Conservation (phyloP, 2,888 invertebrate species). For the Limnephilus rhombicus region DNA sequence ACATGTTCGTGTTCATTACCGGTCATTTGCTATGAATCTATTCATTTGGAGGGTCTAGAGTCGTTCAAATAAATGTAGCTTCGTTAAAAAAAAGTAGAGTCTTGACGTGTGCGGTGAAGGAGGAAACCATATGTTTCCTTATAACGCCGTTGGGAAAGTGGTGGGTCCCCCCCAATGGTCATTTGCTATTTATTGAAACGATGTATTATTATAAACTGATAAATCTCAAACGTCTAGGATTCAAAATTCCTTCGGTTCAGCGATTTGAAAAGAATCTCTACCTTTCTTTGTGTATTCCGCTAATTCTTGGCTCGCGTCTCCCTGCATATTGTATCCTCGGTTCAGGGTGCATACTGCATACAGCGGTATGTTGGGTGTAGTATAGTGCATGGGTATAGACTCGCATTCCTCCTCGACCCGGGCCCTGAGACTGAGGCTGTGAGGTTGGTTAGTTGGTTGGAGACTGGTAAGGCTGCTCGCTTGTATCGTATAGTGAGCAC, state of each 20-base stretch:
- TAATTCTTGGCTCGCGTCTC: not conserved
- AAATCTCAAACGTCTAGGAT: not conserved
- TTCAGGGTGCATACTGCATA: constrained; percentile 2
- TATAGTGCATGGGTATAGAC: not conserved
- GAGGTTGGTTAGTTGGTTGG: not conserved
- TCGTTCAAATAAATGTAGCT: too few relatives aligned
- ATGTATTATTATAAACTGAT: not conserved
- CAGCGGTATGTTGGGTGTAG: not conserved
- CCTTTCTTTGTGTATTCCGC: constrained; percentile 3
- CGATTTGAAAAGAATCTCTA: not conserved
- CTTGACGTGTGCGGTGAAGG: too few relatives aligned
- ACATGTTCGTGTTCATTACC: not conserved
- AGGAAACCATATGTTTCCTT: too few relatives aligned
- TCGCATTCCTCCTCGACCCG: constrained; percentile 45
- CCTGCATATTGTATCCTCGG: not conserved
- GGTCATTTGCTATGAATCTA: not conserved
- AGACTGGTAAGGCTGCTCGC: constrained; percentile 29
- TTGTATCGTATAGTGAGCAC: constrained; percentile 7
- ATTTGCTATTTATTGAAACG: not conserved
- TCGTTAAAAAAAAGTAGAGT: too few relatives aligned
- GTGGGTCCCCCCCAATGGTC: too few relatives aligned
- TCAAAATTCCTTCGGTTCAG: not conserved
- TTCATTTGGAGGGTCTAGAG: too few relatives aligned
- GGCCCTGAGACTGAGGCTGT: not conserved
- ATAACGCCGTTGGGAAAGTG: too few relatives aligned